These are phyloP conservation scores for Yoshiicerus persimilis DNA, from an alignment of 1,140 invertebrate species.

Conservation along the genomic window DNA sequence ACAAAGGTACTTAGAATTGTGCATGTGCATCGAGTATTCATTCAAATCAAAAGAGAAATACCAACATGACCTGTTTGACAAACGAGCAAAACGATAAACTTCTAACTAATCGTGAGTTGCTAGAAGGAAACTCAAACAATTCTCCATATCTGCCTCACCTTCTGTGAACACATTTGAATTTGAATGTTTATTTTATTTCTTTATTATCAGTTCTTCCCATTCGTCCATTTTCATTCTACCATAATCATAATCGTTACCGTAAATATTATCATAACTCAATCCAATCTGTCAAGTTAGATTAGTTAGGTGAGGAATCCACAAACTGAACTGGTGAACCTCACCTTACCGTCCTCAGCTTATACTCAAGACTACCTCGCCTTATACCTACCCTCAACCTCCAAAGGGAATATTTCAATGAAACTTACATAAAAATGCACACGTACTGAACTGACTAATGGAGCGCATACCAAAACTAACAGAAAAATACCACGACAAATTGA, in stretches of 20 bases:
- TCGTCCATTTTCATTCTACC: conserved; percentile 23
- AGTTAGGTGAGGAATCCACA: not conserved
- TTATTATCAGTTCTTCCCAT: conserved; percentile 34
- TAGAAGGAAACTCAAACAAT: not conserved
- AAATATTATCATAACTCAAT: conserved; percentile 44
- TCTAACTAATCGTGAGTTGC: not conserved
- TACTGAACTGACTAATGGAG: too few species aligned
- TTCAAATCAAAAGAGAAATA: not conserved
- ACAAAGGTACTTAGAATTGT: not conserved
- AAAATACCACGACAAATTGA: not conserved
- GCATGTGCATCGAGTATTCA: not conserved
- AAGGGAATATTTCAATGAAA: not conserved
- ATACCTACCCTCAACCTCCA: not conserved
- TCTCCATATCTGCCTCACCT: not conserved
- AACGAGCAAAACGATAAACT: not conserved
- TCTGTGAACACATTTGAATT: conserved; percentile 27
- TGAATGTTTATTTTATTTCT: conserved; percentile 44
- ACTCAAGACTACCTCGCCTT: not conserved
- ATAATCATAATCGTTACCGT: conserved; percentile 41
- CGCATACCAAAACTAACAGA: not conserved
- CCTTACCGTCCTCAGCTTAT: not conserved
- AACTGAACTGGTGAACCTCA: not conserved
- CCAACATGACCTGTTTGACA: not conserved
- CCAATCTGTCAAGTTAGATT: conserved; percentile 6
- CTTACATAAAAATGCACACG: not conserved